Evolutionary conservation across 2,113 vertebrate species (phyloP), one percentile per base, ranked within the genome.

Genomic region (Rallus limicola): DNA sequence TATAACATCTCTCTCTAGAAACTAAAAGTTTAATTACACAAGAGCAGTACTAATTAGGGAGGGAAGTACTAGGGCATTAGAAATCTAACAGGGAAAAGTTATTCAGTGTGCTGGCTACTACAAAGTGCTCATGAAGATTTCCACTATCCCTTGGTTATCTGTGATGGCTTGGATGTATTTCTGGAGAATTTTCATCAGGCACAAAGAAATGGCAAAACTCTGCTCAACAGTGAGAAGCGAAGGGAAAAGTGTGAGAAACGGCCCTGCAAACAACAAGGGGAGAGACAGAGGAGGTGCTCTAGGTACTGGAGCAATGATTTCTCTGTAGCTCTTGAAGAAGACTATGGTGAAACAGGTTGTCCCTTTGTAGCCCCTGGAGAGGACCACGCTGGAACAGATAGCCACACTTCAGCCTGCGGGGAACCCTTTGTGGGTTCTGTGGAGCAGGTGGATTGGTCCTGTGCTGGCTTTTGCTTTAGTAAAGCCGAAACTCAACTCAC

Each of bases 11-110:
- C 79, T 94, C 38, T 64, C 13, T 46, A 81, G 82, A 95, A 93
- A 40, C 14, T 38, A 68, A 68, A 92, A 92, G 40, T 88, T 94
- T 86, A 94, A 88, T 92, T 92, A 70, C 44, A 86, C 33, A 77
- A 68, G 91, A 90, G 21, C 17, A 70, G 13, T 53, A 33, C 18
- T 80, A 83, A 81, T 90, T 67, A 74, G 33, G 36, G 12, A 53
- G 20, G 36, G 24, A 74, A 77, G 42, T 69, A 50, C 50, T 59
- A 44, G 12, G 13, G 18, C 63, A 56, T 72, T 74, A 20, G 28
- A 80, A 85, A 80, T 55, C 26, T n/a, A 72, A 25, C 16, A 18
- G 23, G 24, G 23, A 70, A 69, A 76, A 83, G 10, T 62, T 81
- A 42, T 33, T 65, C 25, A n/a, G 10, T 34, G 16, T 65, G 16